A percentile compares a stretch with the other conserved stretches of the same genome.
Evolutionary conservation across 2,888 invertebrate species (phyloP).

Genomic region (Macrosoma leucophasiata): DNA sequence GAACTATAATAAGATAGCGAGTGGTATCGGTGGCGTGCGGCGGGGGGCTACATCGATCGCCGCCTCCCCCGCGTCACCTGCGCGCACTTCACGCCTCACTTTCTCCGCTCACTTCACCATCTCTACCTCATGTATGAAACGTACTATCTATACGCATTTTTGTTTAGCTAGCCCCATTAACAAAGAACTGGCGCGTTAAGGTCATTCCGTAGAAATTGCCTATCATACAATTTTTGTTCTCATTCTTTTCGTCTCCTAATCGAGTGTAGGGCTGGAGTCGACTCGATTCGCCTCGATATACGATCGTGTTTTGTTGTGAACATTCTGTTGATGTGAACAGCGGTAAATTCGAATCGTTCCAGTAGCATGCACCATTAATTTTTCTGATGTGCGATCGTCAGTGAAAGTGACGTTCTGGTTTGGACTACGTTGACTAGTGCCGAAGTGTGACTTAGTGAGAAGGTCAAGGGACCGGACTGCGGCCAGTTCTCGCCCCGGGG

Average conservation of each 20-base stretch:
- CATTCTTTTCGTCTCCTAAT: no score
- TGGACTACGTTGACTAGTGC: no score
- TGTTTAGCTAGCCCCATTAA: constrained; percentile 62
- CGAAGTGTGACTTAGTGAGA: no score
- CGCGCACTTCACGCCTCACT: constrained; percentile 55
- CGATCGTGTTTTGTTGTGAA: constrained; percentile 34
- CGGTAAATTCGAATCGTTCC: constrained; percentile 33
- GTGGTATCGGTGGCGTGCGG: no score
- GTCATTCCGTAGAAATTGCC: constrained; percentile 12
- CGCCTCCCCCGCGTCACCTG: constrained; percentile 34
- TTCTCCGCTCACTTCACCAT: constrained; percentile 57
- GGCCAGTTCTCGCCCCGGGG: neutral
- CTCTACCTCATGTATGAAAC: constrained; percentile 57
- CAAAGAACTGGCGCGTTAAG: constrained; percentile 38
- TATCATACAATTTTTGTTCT: constrained; percentile 4
- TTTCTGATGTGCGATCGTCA: no score
- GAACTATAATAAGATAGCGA: no score
- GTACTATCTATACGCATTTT: constrained; percentile 63
- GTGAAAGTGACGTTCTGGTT: no score
- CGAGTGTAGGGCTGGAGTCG: neutral
- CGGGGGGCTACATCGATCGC: constrained; percentile 54
- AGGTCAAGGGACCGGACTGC: no score
- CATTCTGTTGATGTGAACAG: constrained; percentile 37
- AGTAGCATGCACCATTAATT: no score
- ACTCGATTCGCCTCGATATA: constrained; percentile 21